Base-by-base conservation (phyloP, 2,888 invertebrate genomes). In the Drosophila neotestacea region DNA sequence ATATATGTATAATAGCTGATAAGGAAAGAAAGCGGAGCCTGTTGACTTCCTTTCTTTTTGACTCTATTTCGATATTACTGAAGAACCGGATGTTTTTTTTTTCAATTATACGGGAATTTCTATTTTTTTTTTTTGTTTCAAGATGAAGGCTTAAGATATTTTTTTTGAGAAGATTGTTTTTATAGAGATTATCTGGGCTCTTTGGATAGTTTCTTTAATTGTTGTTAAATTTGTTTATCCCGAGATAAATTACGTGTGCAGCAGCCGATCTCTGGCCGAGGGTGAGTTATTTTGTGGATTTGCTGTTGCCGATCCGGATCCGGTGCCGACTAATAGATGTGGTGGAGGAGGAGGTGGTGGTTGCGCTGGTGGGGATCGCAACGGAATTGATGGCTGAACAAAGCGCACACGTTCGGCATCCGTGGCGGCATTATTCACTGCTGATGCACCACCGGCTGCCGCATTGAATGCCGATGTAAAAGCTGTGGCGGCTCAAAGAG, bases 401-500 rank as follows among this genome's bases (percentile, higher is more conserved):
- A 91, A 91, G 16, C 91, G 88, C 60, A 91, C 90, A 63, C 89
- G 90, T 70, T 91, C 90, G 69, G 90, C 88, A 79, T 91, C 90
- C 55, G 81, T 78, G 44, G 78, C 79, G 44, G 81, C 54, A 65
- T 70, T 80, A 63, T 83, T 80, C 55, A 56, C 77, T 6, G 62
- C 68, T 32, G 73, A 46, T 47, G 75, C 74, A 39, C 44, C 63
- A 11, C 81, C 80, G 68, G 90, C 79, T 75, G 91, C 90, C 73
- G 91, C 89, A 81, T 91, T 91, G 39, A 91, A 91, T 39, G 90
- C 91, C 77, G 91, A 91, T 65, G 91, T 91, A 63, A 91, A 90
- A 16, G 89, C 89, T 41, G 83, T 91, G 83, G 90, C 91, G 90
- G 90, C 93, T 96, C 96, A 98, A 92, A 98, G 95, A 70, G 97